Base-by-base conservation (phyloP, 2,113 vertebrate species). In the Epinephelus cyanopodus region DNA sequence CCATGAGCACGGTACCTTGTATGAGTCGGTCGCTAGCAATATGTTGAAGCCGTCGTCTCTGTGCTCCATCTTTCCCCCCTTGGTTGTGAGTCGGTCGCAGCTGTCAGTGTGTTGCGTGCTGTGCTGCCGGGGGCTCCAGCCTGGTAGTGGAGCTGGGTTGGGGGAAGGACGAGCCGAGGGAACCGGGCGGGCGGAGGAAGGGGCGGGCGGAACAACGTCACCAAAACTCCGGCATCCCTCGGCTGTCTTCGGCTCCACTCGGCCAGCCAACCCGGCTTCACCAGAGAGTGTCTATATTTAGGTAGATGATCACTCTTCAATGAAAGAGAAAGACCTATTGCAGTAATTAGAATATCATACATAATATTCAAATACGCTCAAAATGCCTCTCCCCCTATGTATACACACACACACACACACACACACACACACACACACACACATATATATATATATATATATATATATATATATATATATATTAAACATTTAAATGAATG, bases 21-120 rank as follows among this genome's bases (percentile, higher is more conserved):
- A 99, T 6, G 98, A 99, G 62, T 99, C 98, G 23, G 98, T 98
- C 65, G 97, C 97, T 63, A 99, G 81, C 84, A 99, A 86, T 80
- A 98, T 96, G 87, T 96, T 98, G 96, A 98, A 98, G 83, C 96
- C 96, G 47, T 90, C 65, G 93, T 96, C 95, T 81, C 95, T 87
- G 93, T 94, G 95, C 91, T 97, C 97, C 98, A 98, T 99, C 94
- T 95, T 97, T 89, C 70, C 92, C 87, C 83, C 83, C 76, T 81
- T 21, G 81, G 84, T 92, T 72, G 74, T 83, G 74, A 90, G 87
- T 92, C 78, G 85, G 82, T 91, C 84, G 74, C 89, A 89, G 87
- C 92, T 92, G 94, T 95, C 95, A 95, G 83, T 86, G 64, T 73
- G 83, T 86, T 87, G 77, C 85, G 84, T 85, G 89, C 91, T 53